A percentile compares a stretch with the other conserved stretches of the same genome.
These are phyloP conservation scores for Musca vetustissima DNA, from an alignment of 1,140 invertebrate species.

Conservation along the genomic window DNA sequence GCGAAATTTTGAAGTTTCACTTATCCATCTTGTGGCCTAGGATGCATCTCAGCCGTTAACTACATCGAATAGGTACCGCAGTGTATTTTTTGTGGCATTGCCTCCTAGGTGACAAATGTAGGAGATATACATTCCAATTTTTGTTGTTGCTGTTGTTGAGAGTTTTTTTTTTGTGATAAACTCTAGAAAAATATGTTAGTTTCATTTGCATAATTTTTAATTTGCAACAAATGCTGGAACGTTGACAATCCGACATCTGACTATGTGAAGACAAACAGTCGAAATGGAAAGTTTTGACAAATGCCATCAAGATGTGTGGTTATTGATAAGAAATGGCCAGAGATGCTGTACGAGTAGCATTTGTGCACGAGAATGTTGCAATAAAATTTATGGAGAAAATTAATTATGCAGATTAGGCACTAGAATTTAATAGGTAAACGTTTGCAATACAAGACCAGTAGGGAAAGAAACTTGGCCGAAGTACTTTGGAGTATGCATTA, in stretches of 20 bases:
- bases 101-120: constrained; percentile 9
- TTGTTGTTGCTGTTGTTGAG: neutral
- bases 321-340: no score
- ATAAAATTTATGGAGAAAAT: no score
- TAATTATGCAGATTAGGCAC: no score
- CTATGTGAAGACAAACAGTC: neutral
- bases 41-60: no score
- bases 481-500: no score
- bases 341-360: no score
- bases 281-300: constrained; percentile 15
- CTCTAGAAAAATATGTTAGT: constrained; percentile 5
- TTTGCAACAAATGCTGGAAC: neutral
- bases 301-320: no score
- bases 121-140: constrained; percentile 12
- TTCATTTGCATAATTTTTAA: constrained; percentile 20
- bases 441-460: no score
- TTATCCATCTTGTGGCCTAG: constrained; percentile 3
- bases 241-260: neutral
- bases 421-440: no score
- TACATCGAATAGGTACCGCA: no score
- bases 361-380: no score
- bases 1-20: constrained; percentile 13
- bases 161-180: neutral
- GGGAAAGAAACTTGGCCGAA: no score
- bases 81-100: neutral